Conservation (phyloP, 2,113 vertebrate species). For the Arvicanthis niloticus region DNA sequence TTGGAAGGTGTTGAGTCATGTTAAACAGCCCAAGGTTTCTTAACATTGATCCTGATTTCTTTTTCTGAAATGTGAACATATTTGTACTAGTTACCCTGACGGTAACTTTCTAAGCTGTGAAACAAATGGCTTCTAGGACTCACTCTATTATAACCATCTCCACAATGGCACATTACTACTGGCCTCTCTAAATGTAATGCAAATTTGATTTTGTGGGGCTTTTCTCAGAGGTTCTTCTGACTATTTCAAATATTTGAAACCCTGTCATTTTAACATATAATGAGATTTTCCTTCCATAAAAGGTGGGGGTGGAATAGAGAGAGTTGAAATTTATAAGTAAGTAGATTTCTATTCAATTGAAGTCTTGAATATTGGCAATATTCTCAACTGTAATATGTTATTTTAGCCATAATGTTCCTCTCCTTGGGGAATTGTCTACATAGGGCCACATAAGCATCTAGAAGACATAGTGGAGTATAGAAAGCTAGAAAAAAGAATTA, state of each 20-base stretch:
- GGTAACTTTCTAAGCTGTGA: neutral
- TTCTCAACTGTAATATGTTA: neutral
- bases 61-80: neutral
- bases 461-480: neutral
- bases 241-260: slow-evolving; percentile 43
- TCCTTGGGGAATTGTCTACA: neutral
- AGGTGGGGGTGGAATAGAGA: neutral
- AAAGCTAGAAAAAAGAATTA: neutral
- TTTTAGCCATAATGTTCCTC: slow-evolving; percentile 48
- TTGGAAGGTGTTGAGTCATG: neutral
- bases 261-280: slow-evolving; percentile 51
- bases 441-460: neutral
- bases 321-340: slow-evolving; percentile 58
- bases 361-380: slow-evolving; percentile 61
- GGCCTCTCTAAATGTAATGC: neutral
- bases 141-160: neutral
- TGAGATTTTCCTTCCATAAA: slow-evolving; percentile 31
- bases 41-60: neutral
- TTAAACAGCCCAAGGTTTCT: neutral
- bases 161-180: neutral
- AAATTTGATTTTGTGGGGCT: neutral
- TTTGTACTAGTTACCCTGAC: neutral
- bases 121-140: neutral
- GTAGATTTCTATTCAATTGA: slow-evolving; percentile 40
- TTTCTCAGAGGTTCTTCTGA: neutral